phyloP scores from a whole-genome alignment of 2,113 vertebrate species.

The Pogona vitticeps region DNA sequence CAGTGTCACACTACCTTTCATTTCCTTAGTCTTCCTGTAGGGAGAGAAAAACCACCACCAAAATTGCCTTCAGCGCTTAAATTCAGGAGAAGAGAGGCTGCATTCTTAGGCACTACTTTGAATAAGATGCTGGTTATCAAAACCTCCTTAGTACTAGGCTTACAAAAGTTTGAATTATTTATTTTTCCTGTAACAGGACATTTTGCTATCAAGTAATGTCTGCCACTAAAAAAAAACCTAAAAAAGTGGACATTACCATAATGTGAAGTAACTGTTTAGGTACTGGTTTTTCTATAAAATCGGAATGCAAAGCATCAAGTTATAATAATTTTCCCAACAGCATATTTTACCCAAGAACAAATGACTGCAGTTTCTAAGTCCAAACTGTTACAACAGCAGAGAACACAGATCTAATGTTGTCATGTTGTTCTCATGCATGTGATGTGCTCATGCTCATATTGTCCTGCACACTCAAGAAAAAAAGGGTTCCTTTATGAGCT shows the following conservation, averaged over 20 bases:
- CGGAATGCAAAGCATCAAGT: background rate
- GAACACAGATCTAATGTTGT: background rate
- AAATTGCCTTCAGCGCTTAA: background rate
- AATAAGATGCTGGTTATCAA: background rate
- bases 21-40: background rate
- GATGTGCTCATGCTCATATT: background rate
- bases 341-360: conserved; percentile 3
- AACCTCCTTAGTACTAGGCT: background rate
- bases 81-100: background rate
- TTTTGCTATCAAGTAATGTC: background rate
- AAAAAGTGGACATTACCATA: background rate
- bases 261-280: background rate
- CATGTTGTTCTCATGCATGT: background rate
- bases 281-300: background rate
- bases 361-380: background rate
- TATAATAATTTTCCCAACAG: background rate
- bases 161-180: background rate
- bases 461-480: background rate
- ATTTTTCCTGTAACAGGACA: background rate
- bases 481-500: fast-evolving
- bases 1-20: background rate
- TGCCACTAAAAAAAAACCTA: background rate
- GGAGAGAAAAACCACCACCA: background rate
- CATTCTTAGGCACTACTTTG: background rate
- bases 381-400: background rate